Evolutionary conservation across 2,797 vertebrate genomes (phyloP), one percentile per base, ranked within the genome.

Genomic region (Apodemus agrarius): DNA sequence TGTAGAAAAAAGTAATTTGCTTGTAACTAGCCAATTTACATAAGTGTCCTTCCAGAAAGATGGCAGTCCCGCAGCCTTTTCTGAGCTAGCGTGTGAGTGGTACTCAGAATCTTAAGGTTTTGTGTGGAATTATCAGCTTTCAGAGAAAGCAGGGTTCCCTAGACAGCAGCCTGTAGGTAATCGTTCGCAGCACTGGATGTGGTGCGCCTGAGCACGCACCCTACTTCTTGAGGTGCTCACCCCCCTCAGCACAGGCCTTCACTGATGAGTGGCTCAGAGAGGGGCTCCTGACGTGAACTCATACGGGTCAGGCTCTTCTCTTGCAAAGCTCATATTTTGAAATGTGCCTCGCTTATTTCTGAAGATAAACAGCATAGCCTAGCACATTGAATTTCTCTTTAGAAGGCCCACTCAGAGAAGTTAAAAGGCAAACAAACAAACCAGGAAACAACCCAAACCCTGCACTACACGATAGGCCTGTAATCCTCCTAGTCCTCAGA

Each of bases 371-470:
- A 26, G 9, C 72, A 34, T 88, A 40, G 22, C 29, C 40, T 24
- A 91, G 92, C 46, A 72, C 37, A 90, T 12, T 96, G 40, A 81
- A 74, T 84, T 87, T 90, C 49, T 88, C 5, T 79, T 76, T 88
- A 75, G 31, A 43, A 84, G 37, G 79, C 22, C 17, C 80, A 57
- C 72, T 90, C 94, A 88, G 76, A 94, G 81, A 94, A 97, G n/a
- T 43, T 22, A 14, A 76, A 76, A 76, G 43, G 4, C 31, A 52
- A 52, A 52, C 43, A 19, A 49, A 52, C 16, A 52, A 46, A 34
- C 31, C 26, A 52, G 46, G 6, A 37, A 5, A 37, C 17, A 79
- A 52, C 43, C 61, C 34, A 57, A 24, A 43, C 40, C 46, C 21
- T 82, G 37, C 17, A 49, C 89, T 31, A 19, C 40, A 46, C n/a